Conservation (phyloP, 2,888 invertebrate genomes). For the Bembecia ichneumoniformis region DNA sequence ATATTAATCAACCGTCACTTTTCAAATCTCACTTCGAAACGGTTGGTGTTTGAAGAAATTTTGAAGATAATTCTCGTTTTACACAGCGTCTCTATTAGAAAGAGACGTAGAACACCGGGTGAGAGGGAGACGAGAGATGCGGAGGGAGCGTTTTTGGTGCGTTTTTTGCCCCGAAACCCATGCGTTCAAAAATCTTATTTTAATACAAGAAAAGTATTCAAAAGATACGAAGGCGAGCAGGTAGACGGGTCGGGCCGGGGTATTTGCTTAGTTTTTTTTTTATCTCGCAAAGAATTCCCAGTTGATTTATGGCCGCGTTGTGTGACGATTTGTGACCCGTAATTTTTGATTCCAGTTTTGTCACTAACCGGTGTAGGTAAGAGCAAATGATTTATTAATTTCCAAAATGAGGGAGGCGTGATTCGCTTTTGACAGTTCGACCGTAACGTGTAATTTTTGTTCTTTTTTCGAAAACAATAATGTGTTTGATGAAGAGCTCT, state of each 20-base stretch:
- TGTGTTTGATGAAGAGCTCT: background rate
- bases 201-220: constrained; percentile 68
- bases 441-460: background rate
- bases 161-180: constrained; percentile 65
- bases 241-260: constrained; percentile 50
- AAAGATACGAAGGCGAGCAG: constrained; percentile 60
- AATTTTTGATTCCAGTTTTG: constrained; percentile 67
- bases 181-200: constrained; percentile 67
- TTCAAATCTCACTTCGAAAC: no score
- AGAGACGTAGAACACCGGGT: constrained; percentile 21
- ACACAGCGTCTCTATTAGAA: constrained; percentile 44
- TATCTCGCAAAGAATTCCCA: constrained; percentile 57
- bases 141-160: constrained; percentile 60
- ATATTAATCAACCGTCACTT: no score
- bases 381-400: constrained; percentile 63
- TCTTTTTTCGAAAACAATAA: background rate
- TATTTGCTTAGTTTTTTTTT: constrained; percentile 67
- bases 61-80: constrained; percentile 33
- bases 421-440: constrained; percentile 48
- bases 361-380: constrained; percentile 46
- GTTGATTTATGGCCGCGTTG: constrained; percentile 61
- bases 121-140: constrained; percentile 28
- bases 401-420: constrained; percentile 37
- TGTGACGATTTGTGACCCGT: constrained; percentile 71
- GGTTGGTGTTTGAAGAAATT: constrained; percentile 27